These are phyloP conservation scores for Plumapathes pennacea DNA, from an alignment of 92 coral and sea anemone species.

Conservation along the genomic window DNA sequence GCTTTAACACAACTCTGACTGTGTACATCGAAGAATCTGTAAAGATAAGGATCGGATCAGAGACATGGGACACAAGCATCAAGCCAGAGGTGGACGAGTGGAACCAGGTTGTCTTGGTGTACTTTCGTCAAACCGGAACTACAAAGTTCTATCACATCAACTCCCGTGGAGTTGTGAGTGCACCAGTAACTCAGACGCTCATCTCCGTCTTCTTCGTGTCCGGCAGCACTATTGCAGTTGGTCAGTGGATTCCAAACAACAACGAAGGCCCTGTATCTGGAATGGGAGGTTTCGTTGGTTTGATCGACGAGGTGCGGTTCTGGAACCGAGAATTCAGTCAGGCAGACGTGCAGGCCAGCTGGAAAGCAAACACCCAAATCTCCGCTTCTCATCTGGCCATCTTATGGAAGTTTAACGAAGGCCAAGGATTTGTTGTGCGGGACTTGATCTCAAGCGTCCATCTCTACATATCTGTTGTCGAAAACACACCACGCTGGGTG, in stretches of 20 bases:
- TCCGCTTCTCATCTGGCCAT: constrained; percentile 61
- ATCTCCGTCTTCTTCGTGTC: constrained; percentile 47
- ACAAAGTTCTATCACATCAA: constrained; percentile 67
- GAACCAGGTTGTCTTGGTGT: constrained; percentile 83
- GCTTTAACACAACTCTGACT: constrained; percentile 58
- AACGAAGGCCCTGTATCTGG: no score
- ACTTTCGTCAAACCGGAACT: constrained; percentile 74
- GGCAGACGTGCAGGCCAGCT: constrained; percentile 62
- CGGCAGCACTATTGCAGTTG: constrained; percentile 76
- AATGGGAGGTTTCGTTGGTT: constrained; percentile 81
- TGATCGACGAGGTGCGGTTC: constrained; percentile 86
- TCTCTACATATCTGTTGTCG: constrained; percentile 70
- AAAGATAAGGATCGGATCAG: constrained; percentile 67
- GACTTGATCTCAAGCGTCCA: constrained; percentile 72
- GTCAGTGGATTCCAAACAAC: constrained; percentile 99
- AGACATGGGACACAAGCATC: constrained; percentile 66
- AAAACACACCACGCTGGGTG: constrained; percentile 72
- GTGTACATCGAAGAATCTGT: constrained; percentile 63
- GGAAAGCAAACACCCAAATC: constrained; percentile 67
- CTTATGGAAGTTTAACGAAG: constrained; percentile 96
- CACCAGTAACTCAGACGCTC: constrained; percentile 36
- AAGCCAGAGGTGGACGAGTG: constrained; percentile 66
- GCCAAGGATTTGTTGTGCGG: constrained; percentile 56
- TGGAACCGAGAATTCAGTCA: constrained; percentile 87
- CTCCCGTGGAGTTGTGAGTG: constrained; percentile 48